Percentiles rank a stretch among this genome's conserved stretches.
Evolutionary conservation across 2,113 vertebrate species (phyloP).

Genomic region (Trematomus loennbergii): DNA sequence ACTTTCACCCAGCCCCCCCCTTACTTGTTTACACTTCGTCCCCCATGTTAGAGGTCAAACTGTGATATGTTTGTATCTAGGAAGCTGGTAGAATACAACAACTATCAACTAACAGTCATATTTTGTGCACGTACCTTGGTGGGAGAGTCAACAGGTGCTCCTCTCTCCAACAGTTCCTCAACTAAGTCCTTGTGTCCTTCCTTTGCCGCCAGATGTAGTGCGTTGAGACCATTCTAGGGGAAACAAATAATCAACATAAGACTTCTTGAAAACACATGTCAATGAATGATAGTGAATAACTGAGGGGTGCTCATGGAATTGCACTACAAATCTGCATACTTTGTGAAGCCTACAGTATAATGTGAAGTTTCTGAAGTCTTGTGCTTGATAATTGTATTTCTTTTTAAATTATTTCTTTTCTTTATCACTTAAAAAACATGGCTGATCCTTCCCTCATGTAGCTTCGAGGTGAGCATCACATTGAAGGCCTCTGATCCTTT

Average conservation of each 20-base stretch:
- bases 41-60: not conserved
- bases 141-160: conserved; percentile 92
- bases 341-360: not conserved
- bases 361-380: not conserved
- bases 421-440: not conserved
- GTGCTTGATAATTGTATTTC: not conserved
- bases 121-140: conserved; percentile 88
- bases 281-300: not conserved
- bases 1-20: not conserved
- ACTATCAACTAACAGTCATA: not conserved
- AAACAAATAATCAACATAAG: conserved; percentile 5
- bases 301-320: not conserved
- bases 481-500: conserved; percentile 3
- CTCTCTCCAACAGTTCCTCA: conserved; percentile 94
- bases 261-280: not conserved
- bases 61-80: not conserved
- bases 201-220: conserved; percentile 96
- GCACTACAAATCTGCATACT: not conserved
- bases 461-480: not conserved
- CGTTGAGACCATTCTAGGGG: conserved; percentile 96
- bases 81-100: not conserved
- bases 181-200: conserved; percentile 96
- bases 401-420: not conserved
- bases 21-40: not conserved
- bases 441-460: not conserved